A percentile compares a stretch with the other conserved stretches of the same genome.
phyloP scores from a whole-genome alignment of 1,140 invertebrate species.

The Yoshiicerus persimilis region DNA sequence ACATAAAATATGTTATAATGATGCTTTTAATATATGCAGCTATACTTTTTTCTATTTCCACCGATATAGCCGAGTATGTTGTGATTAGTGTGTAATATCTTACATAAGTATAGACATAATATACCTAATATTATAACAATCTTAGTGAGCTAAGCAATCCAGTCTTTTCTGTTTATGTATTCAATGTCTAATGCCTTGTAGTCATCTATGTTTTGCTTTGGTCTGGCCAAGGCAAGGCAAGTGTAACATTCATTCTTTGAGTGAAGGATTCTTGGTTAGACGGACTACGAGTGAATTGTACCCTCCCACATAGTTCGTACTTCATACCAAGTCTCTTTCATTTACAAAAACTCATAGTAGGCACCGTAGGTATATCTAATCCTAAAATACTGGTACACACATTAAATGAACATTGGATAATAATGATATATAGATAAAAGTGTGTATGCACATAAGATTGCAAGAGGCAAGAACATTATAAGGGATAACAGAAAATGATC shows the following conservation, averaged over 20 bases:
- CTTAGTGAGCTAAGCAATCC: neutral
- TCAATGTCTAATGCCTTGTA: constrained; percentile 10
- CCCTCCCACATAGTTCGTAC: neutral
- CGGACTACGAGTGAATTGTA: constrained; percentile 4
- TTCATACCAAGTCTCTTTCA: neutral
- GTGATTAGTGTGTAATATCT: too few relatives aligned
- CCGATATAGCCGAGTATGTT: too few relatives aligned
- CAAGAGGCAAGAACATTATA: neutral
- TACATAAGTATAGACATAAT: neutral
- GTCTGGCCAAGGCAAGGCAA: neutral
- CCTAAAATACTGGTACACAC: neutral
- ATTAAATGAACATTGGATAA: neutral
- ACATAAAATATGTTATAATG: neutral
- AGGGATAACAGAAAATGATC: neutral
- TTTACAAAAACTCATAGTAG: neutral
- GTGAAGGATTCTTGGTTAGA: neutral
- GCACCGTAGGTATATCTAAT: neutral
- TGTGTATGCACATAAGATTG: neutral
- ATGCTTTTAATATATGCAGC: neutral
- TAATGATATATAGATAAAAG: neutral
- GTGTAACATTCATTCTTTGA: constrained; percentile 20
- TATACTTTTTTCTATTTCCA: neutral
- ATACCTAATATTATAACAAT: neutral
- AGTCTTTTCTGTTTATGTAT: constrained; percentile 7
- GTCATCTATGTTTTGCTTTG: neutral